Percentiles rank a stretch among this genome's conserved stretches.
Evolutionary conservation across 2,888 invertebrate genomes (phyloP).

Genomic region (Petrolisthes manimaculis): DNA sequence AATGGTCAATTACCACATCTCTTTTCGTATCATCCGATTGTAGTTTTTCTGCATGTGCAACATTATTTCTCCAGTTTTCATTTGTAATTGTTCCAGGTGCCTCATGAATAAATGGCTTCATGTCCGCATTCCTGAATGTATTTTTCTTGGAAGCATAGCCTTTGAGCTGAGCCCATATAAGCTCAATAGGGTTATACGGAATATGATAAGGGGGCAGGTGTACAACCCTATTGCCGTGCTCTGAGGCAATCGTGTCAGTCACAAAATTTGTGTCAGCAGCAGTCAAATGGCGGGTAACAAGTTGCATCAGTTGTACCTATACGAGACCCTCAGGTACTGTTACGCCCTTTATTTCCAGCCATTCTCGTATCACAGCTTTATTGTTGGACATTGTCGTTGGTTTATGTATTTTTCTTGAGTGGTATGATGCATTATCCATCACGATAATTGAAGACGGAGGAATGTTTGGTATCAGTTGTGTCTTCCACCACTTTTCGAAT

Average conservation of each 20-base stretch:
- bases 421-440: conserved; percentile 9
- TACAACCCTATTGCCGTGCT: conserved; percentile 21
- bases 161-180: conserved; percentile 23
- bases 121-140: background rate
- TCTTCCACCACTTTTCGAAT: background rate
- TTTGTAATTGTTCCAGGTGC: background rate
- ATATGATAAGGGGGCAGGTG: background rate
- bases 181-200: conserved; percentile 4
- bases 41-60: background rate
- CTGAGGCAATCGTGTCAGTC: conserved; percentile 17
- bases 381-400: background rate
- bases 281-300: background rate
- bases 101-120: conserved; percentile 10
- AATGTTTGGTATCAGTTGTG: conserved; percentile 16
- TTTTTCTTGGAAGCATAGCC: conserved; percentile 12
- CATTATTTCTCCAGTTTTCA: conserved; percentile 27
- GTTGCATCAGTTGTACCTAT: background rate
- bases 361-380: conserved; percentile 17
- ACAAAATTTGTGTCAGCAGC: background rate
- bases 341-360: background rate
- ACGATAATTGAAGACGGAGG: conserved; percentile 23
- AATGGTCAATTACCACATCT: background rate
- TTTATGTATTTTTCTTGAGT: background rate
- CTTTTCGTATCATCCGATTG: background rate
- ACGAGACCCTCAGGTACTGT: conserved; percentile 10